A percentile compares a stretch with the other conserved stretches of the same genome.
Conservation (phyloP, 2,113 vertebrate genomes). For the human region DNA sequence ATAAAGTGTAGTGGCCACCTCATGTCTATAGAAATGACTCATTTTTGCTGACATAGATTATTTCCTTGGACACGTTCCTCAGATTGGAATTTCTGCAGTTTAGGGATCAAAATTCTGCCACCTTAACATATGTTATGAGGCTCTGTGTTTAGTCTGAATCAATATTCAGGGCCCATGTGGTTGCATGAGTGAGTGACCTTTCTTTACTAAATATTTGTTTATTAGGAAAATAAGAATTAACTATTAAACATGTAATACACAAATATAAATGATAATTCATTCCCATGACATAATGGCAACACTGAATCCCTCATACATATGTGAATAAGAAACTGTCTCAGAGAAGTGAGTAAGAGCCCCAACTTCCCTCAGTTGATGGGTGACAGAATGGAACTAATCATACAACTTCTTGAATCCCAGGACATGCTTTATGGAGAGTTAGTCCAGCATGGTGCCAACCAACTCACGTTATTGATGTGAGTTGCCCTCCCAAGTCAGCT, state of each 20-base stretch:
- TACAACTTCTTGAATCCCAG: background rate
- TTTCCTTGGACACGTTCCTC: background rate
- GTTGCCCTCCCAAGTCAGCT: too few relatives aligned
- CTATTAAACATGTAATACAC: background rate
- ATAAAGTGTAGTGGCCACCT: background rate
- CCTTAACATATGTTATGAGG: accelerated
- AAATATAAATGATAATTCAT: background rate
- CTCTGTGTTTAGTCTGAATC: background rate
- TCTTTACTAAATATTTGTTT: background rate
- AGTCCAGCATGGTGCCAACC: accelerated
- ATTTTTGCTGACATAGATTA: accelerated
- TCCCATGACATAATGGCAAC: background rate
- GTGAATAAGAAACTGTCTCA: background rate
- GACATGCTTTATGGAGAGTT: accelerated
- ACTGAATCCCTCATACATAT: too few relatives aligned
- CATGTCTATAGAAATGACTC: accelerated
- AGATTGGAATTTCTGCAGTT: background rate
- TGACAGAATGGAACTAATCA: accelerated
- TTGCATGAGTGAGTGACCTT: background rate
- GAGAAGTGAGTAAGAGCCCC: background rate
- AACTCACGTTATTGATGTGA: accelerated
- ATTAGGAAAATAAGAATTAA: background rate
- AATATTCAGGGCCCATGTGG: accelerated
- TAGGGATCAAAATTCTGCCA: background rate
- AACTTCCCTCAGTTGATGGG: background rate